phyloP scores from a whole-genome alignment of 2,113 vertebrate genomes.

The Caranx ignobilis region DNA sequence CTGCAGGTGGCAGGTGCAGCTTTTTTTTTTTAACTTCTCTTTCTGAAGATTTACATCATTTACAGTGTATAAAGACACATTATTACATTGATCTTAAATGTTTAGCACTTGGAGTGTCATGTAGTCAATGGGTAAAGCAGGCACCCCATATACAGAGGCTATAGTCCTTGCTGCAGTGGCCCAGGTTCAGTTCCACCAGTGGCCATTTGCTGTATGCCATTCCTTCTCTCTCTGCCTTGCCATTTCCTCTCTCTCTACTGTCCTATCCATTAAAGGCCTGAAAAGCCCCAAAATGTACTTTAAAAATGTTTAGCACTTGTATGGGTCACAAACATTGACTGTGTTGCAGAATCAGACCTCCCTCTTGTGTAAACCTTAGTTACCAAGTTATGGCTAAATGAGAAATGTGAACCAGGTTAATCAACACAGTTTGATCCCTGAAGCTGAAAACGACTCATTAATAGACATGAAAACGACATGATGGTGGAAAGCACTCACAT shows the following conservation, averaged over 20 bases:
- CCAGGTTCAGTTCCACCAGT: too few species aligned
- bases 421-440: not conserved
- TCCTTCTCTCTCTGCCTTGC: too few species aligned
- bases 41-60: not conserved
- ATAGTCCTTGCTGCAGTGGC: too few species aligned
- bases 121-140: too few species aligned
- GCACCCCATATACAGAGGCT: too few species aligned
- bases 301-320: not conserved
- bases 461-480: not conserved
- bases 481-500: slow-evolving; percentile 88
- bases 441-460: not conserved
- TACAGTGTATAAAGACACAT: not conserved
- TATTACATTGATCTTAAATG: not conserved
- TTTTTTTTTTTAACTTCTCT: not conserved
- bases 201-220: too few species aligned
- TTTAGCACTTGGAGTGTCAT: not conserved
- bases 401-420: not conserved
- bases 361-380: not conserved
- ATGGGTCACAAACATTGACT: not conserved
- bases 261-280: too few species aligned
- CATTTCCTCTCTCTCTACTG: too few species aligned
- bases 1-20: not conserved
- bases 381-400: not conserved
- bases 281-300: too few species aligned
- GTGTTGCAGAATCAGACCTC: not conserved